phyloP scores from a whole-genome alignment of 1,140 invertebrate genomes.

The Scaptomyza graminum region DNA sequence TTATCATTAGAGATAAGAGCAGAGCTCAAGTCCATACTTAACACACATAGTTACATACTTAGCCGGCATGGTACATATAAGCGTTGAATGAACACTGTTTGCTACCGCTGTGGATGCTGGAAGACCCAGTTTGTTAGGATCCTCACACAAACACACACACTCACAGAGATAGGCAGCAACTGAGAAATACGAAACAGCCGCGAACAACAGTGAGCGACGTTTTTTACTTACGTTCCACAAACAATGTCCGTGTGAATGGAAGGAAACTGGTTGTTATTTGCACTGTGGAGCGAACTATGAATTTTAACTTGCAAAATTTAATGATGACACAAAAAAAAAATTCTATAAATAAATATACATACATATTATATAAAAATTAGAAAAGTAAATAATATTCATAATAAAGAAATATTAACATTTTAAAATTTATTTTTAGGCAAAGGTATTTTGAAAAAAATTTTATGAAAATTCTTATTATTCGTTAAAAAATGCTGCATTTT shows the following conservation, averaged over 20 bases:
- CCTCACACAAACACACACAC: slow-evolving; percentile 12
- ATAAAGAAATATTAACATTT: too few relatives aligned
- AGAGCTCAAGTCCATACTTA: neutral
- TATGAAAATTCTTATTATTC: too few relatives aligned
- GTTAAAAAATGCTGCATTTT: too few relatives aligned
- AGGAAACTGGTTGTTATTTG: slow-evolving; percentile 71
- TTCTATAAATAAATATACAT: too few relatives aligned
- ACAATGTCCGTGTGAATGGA: slow-evolving; percentile 80
- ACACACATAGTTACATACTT: neutral
- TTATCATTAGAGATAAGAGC: slow-evolving; percentile 49
- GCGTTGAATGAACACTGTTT: neutral
- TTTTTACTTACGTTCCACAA: slow-evolving; percentile 69
- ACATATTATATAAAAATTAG: too few relatives aligned
- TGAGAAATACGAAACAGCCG: slow-evolving; percentile 14
- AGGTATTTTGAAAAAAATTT: too few relatives aligned
- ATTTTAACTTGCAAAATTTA: neutral
- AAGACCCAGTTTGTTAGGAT: slow-evolving; percentile 35
- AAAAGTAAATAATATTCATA: too few relatives aligned
- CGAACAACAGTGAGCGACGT: slow-evolving; percentile 15
- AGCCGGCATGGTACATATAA: neutral
- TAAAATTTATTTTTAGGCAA: too few relatives aligned
- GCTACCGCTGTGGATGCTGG: slow-evolving; percentile 46
- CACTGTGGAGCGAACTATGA: neutral
- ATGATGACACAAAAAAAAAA: neutral
- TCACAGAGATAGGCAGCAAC: neutral